phyloP scores from a whole-genome alignment of 2,797 vertebrate species.

The Artibeus jamaicensis region DNA sequence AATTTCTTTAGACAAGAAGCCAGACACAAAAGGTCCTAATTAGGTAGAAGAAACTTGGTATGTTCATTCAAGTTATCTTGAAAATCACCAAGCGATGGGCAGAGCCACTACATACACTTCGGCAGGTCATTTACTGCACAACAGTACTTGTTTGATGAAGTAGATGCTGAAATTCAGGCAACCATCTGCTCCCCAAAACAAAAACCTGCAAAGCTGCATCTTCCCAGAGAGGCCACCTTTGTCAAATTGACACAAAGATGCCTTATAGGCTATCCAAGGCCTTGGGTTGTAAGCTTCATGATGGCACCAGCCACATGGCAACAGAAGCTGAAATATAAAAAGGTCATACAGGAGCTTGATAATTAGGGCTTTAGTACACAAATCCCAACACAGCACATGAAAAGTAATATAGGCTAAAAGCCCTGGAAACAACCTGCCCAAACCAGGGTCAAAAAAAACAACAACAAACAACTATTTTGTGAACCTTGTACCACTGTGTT shows the following conservation, averaged over 20 bases:
- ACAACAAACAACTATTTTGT: background rate
- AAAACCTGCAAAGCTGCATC: background rate
- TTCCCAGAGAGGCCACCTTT: background rate
- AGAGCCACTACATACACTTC: background rate
- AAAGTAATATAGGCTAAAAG: background rate
- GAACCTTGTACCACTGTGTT: background rate
- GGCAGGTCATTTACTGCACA: background rate
- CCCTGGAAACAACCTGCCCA: background rate
- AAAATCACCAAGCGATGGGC: background rate
- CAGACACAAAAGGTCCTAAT: background rate
- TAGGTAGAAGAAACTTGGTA: background rate
- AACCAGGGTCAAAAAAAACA: background rate
- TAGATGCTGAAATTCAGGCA: conserved; percentile 4
- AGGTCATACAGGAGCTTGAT: background rate
- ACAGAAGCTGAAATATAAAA: conserved; percentile 17
- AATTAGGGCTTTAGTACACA: background rate
- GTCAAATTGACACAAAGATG: background rate
- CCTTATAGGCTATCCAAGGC: background rate
- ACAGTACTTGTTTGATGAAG: background rate
- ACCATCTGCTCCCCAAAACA: background rate
- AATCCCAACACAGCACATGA: background rate
- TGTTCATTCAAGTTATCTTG: background rate
- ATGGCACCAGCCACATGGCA: background rate
- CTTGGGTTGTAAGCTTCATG: background rate
- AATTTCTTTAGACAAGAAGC: conserved; percentile 32